These are phyloP conservation scores for Ceratina calcarata DNA, from an alignment of 1,140 invertebrate species.

Conservation along the genomic window DNA sequence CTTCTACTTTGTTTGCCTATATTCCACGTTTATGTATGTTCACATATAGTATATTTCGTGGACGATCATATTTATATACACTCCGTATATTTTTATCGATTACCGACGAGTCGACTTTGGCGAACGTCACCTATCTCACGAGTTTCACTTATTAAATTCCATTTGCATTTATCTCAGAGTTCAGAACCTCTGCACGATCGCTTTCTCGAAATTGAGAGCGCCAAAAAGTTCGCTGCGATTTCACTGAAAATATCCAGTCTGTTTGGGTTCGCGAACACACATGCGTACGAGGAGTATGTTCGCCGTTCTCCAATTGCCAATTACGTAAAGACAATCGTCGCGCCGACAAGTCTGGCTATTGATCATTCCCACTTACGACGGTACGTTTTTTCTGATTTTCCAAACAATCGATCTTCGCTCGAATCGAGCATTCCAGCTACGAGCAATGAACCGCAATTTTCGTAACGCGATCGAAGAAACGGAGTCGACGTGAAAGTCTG, in stretches of 20 bases:
- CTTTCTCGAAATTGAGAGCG: slow-evolving; percentile 25
- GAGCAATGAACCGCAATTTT: slow-evolving; percentile 46
- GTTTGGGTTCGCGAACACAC: not conserved
- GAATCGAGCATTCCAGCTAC: not conserved
- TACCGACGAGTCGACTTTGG: too few relatives aligned
- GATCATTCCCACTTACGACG: not conserved
- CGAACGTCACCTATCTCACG: not conserved
- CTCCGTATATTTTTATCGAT: not conserved
- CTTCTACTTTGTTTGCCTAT: not conserved
- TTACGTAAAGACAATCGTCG: not conserved
- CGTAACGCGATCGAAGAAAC: slow-evolving; percentile 60
- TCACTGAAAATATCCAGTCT: slow-evolving; percentile 13
- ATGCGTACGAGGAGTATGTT: not conserved
- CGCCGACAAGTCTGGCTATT: not conserved
- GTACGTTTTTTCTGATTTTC: not conserved
- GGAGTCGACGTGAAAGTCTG: slow-evolving; percentile 56
- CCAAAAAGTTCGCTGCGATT: not conserved
- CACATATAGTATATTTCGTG: too few relatives aligned
- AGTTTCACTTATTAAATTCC: not conserved
- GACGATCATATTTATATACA: too few relatives aligned
- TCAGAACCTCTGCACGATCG: not conserved
- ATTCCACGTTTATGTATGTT: too few relatives aligned
- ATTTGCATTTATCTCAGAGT: not conserved
- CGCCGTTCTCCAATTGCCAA: not conserved
- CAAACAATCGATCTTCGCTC: not conserved